These are phyloP conservation scores for Lasioglossum baleicum DNA, from an alignment of 1,140 invertebrate species.

Conservation along the genomic window DNA sequence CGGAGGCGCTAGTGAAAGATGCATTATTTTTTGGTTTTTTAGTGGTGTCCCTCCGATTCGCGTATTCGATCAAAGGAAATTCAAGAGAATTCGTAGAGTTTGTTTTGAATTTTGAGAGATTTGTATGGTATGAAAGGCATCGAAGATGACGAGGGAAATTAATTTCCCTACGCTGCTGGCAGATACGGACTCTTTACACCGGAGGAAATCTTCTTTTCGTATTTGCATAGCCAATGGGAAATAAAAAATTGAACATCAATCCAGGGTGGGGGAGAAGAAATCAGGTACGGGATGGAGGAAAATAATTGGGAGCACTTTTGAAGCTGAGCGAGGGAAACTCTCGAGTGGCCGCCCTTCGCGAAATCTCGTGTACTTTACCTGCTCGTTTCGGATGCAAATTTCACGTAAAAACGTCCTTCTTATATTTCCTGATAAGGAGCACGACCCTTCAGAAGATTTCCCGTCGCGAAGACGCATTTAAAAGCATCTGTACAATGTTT, in stretches of 20 bases:
- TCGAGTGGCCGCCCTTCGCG: slow-evolving; percentile 29
- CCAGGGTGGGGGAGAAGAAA: slow-evolving; percentile 9
- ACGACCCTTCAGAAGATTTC: background rate
- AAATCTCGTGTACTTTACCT: slow-evolving; percentile 37
- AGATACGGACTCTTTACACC: background rate
- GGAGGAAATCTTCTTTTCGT: slow-evolving; percentile 14
- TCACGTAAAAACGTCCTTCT: slow-evolving; percentile 16
- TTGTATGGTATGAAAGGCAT: background rate
- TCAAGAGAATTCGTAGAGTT: too few species aligned
- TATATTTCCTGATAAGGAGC: slow-evolving; percentile 15
- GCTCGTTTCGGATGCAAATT: slow-evolving; percentile 44
- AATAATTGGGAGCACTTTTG: slow-evolving; percentile 48
- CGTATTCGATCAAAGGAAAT: too few species aligned
- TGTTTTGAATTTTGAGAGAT: too few species aligned
- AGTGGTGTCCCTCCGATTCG: too few species aligned
- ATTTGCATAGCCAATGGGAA: slow-evolving; percentile 48
- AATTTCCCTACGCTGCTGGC: slow-evolving; percentile 22
- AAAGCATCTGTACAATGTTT: background rate
- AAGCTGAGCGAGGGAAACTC: slow-evolving; percentile 21
- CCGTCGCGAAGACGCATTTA: background rate
- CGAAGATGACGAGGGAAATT: slow-evolving; percentile 34
- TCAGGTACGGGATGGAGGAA: slow-evolving; percentile 23
- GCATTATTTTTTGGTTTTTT: too few species aligned
- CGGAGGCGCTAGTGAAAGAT: background rate
- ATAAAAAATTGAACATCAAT: slow-evolving; percentile 45